Base-by-base conservation (phyloP, 1,140 invertebrate genomes). In the Aricia agestis region DNA sequence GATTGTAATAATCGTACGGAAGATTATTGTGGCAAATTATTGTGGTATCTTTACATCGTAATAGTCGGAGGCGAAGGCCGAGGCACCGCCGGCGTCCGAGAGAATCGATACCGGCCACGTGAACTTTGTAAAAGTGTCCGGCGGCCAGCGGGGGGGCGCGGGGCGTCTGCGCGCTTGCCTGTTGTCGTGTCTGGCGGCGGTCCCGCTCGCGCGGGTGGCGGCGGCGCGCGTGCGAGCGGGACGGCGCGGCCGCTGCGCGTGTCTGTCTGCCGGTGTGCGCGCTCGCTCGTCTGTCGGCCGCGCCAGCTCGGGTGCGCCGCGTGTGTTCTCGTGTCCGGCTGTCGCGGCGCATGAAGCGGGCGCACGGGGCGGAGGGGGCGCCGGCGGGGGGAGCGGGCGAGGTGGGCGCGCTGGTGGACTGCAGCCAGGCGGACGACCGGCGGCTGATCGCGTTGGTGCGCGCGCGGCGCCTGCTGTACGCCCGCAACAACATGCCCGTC, bases 111-210 rank as follows among this genome's bases (percentile, higher is more conserved):
- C 69, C 77, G 74, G 74, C 59, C 77, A 65, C 71, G 76, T 68
- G 41, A 36, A 36, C 6, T 36, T 36, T 6, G 6, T 36, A 36
- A 36, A 36, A 36, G 2, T 36, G 61, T 63, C 61, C 59, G 61
- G 18, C 59, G 61, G 58, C 19, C 42, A 45, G 72, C 70, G 32
- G 67, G 42, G 66, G 57, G 61, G 72, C 73, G 72, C 67, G 66
- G 57, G 61, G 80, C 82, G 83, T 84, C 84, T 90, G 87, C 84
- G 84, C 84, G 78, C 85, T 90, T 90, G 87, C 83, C 86, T 87
- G 77, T 74, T 75, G 79, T 76, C 79, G 79, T 84, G 83, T 80
- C 74, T 80, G 69, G 76, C 69, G 68, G 25, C 25, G 17, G 82
- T 63, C 32, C 69, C 77, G 71, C 76, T 81, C 82, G 58, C 76